A percentile compares a stretch with the other conserved stretches of the same genome.
Evolutionary conservation across 2,888 invertebrate genomes (phyloP).

Genomic region (Palloptera scutellata): DNA sequence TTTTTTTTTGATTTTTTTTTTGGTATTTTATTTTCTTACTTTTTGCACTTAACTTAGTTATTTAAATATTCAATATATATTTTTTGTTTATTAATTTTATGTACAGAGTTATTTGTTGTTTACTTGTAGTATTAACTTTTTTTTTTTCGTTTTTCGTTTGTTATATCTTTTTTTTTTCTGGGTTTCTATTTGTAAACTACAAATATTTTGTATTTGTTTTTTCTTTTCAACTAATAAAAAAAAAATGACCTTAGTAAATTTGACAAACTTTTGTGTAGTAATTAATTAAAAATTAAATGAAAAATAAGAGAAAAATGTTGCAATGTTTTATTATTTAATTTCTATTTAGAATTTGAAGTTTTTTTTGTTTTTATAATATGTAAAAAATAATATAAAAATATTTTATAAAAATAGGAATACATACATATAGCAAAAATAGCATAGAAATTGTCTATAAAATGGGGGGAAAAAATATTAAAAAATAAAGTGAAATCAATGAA

Average conservation of each 20-base stretch:
- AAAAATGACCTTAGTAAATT: too few relatives aligned
- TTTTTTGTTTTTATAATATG: conserved; percentile 25
- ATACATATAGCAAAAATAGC: conserved; percentile 24
- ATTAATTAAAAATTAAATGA: too few relatives aligned
- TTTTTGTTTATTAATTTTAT: background rate
- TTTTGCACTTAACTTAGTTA: background rate
- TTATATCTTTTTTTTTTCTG: background rate
- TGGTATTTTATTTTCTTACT: conserved; percentile 22
- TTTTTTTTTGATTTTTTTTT: conserved; percentile 17
- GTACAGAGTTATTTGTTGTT: too few relatives aligned
- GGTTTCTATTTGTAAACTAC: too few relatives aligned
- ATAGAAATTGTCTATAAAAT: too few relatives aligned
- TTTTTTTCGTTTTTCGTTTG: conserved; percentile 14
- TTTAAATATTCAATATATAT: conserved; percentile 29
- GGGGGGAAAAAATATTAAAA: too few relatives aligned
- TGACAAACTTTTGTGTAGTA: too few relatives aligned
- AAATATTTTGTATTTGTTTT: too few relatives aligned
- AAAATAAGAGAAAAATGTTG: too few relatives aligned
- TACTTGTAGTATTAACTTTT: background rate
- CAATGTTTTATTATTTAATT: conserved; percentile 14
- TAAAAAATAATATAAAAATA: conserved; percentile 21
- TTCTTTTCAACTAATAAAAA: too few relatives aligned
- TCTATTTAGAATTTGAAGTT: conserved; percentile 27
- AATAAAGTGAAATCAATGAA: too few relatives aligned
- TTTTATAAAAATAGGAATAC: conserved; percentile 36